These are phyloP conservation scores for Caenorhabditis sp. DNA, from an alignment of 2,888 invertebrate genomes.

Conservation along the genomic window DNA sequence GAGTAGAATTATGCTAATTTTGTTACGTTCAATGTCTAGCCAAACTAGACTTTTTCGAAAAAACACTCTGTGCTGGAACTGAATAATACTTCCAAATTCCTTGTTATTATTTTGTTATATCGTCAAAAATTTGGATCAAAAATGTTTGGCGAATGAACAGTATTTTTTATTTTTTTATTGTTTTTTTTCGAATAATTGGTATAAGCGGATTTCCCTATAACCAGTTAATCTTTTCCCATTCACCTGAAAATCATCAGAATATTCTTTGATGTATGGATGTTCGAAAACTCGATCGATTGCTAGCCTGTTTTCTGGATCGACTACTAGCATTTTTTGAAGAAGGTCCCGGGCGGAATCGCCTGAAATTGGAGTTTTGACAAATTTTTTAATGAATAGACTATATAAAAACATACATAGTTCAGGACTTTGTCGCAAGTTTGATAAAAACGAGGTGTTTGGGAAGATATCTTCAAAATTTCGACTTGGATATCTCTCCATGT, in stretches of 20 bases:
- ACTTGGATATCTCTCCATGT: not conserved
- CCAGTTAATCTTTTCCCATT: too few species aligned
- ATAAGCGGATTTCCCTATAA: too few species aligned
- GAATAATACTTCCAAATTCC: too few species aligned
- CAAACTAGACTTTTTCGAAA: too few species aligned
- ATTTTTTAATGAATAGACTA: conserved; percentile 9
- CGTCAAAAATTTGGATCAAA: too few species aligned
- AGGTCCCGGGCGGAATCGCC: conserved; percentile 93
- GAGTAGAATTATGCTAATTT: too few species aligned
- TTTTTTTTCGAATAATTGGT: not conserved
- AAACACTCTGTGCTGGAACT: too few species aligned
- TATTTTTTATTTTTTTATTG: not conserved
- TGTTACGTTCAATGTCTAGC: too few species aligned
- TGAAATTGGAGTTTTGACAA: conserved; percentile 67
- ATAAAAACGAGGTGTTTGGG: not conserved
- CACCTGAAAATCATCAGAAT: conserved; percentile 12
- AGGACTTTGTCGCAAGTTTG: not conserved
- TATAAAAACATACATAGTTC: not conserved
- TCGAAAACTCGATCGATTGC: conserved; percentile 93
- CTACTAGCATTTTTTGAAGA: conserved; percentile 94
- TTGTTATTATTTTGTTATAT: too few species aligned
- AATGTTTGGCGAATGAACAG: too few species aligned
- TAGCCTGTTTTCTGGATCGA: conserved; percentile 96
- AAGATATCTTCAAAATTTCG: not conserved
- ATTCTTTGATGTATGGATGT: conserved; percentile 81